Conservation (phyloP, 2,888 invertebrate genomes). For the Rhogogaster chlorosoma region DNA sequence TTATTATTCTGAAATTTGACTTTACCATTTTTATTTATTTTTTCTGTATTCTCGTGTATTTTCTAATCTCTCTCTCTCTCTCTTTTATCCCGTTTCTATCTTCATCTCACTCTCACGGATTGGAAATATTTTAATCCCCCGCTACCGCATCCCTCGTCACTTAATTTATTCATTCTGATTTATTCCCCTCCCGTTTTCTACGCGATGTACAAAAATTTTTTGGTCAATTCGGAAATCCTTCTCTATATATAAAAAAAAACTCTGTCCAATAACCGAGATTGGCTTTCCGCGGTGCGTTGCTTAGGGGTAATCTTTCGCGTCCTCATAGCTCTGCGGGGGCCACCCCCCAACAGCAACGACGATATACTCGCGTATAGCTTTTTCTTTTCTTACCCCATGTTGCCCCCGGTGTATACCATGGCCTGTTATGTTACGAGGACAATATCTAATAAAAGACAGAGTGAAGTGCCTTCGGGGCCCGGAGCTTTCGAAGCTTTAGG, state of each 20-base stretch:
- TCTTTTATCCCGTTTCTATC: not conserved
- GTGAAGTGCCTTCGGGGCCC: slow-evolving; percentile 60
- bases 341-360: not conserved
- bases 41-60: no score
- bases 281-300: slow-evolving; percentile 60
- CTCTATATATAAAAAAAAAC: not conserved
- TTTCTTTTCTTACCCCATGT: slow-evolving; percentile 44
- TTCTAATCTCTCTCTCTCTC: not conserved
- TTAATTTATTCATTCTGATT: not conserved
- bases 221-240: not conserved
- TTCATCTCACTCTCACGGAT: not conserved
- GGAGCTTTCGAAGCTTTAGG: slow-evolving; percentile 48
- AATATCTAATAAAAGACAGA: slow-evolving; percentile 71
- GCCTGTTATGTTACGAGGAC: slow-evolving; percentile 66
- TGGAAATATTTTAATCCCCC: not conserved
- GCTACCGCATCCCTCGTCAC: no score
- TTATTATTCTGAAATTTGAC: not conserved
- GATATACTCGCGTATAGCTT: not conserved
- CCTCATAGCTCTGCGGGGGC: not conserved
- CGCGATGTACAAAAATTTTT: not conserved
- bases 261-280: slow-evolving; percentile 70
- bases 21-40: not conserved
- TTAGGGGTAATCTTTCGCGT: slow-evolving; percentile 63
- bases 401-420: slow-evolving; percentile 33
- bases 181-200: not conserved